Conservation (phyloP, 2,113 vertebrate species). For the Chrysochloris asiatica region DNA sequence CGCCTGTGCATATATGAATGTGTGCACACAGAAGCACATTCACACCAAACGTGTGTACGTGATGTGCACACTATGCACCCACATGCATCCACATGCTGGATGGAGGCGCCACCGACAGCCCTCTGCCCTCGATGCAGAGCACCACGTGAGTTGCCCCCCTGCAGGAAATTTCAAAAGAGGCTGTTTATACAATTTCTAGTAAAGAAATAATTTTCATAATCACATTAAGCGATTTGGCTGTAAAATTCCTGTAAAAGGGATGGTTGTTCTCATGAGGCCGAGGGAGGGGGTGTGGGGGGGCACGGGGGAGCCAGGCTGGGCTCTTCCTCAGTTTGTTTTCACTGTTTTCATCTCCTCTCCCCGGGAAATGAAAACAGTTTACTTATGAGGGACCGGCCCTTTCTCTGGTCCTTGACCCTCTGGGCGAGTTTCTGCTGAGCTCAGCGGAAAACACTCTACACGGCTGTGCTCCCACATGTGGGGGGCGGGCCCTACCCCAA, state of each 20-base stretch:
- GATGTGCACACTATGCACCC: not conserved
- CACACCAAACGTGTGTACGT: not conserved
- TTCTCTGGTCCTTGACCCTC: constrained; percentile 86
- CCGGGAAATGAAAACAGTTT: constrained; percentile 84
- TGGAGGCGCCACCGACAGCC: not conserved
- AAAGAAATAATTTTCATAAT: constrained; percentile 86
- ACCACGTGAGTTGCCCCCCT: constrained; percentile 76
- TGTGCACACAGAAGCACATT: not conserved
- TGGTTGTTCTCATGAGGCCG: constrained; percentile 33
- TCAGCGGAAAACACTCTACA: constrained; percentile 82
- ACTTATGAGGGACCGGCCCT: constrained; percentile 81
- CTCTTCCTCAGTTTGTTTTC: constrained; percentile 50
- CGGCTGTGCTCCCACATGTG: constrained; percentile 81
- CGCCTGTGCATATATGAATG: not conserved
- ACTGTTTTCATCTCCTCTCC: constrained; percentile 76
- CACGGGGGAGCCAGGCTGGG: not conserved
- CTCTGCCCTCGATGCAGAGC: constrained; percentile 65
- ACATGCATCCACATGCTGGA: not conserved
- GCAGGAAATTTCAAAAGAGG: constrained; percentile 78
- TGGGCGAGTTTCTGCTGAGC: constrained; percentile 86
- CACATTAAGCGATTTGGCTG: constrained; percentile 85
- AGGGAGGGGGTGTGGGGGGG: constrained; percentile 4
- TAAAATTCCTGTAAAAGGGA: constrained; percentile 73
- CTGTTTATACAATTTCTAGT: constrained; percentile 81
- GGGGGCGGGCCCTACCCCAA: constrained; percentile 79